Evolutionary conservation across 2,797 vertebrate species (phyloP).

Genomic region (Lagodon rhomboides): DNA sequence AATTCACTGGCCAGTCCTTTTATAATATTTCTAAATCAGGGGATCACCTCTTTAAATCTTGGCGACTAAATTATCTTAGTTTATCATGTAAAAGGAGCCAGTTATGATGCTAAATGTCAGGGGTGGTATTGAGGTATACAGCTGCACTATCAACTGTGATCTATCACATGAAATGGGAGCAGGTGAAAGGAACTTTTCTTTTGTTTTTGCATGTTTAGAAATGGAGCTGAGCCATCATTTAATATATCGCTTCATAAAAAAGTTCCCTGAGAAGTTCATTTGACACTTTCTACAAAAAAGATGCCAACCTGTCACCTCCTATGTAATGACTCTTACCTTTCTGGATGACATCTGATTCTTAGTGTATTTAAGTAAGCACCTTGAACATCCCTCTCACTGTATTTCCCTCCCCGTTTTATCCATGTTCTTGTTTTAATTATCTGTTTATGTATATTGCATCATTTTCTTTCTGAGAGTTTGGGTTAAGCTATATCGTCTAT

Average conservation of each 20-base stretch:
- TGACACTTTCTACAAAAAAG: too few species aligned
- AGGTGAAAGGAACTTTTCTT: background rate
- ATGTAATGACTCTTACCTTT: too few species aligned
- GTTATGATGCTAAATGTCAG: background rate
- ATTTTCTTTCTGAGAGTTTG: too few species aligned
- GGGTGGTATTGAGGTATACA: background rate
- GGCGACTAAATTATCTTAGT: background rate
- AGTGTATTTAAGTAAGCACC: too few species aligned
- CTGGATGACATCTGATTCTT: too few species aligned
- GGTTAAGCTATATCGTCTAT: background rate
- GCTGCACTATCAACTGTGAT: background rate
- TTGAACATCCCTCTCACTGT: too few species aligned
- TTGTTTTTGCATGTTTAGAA: background rate
- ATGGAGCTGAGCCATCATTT: background rate
- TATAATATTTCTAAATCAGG: background rate
- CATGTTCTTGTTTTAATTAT: background rate
- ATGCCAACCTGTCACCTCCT: too few species aligned
- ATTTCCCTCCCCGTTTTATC: too few species aligned
- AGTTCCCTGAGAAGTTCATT: too few species aligned
- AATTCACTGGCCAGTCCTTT: background rate
- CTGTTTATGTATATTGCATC: too few species aligned
- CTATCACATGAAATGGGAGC: background rate
- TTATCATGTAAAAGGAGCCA: background rate
- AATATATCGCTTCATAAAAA: background rate
- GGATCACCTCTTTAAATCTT: background rate